A percentile compares a stretch with the other conserved stretches of the same genome.
Evolutionary conservation across 53 echinoderm and acorn worm species (phyloP).

Genomic region (Patiria pectinifera): DNA sequence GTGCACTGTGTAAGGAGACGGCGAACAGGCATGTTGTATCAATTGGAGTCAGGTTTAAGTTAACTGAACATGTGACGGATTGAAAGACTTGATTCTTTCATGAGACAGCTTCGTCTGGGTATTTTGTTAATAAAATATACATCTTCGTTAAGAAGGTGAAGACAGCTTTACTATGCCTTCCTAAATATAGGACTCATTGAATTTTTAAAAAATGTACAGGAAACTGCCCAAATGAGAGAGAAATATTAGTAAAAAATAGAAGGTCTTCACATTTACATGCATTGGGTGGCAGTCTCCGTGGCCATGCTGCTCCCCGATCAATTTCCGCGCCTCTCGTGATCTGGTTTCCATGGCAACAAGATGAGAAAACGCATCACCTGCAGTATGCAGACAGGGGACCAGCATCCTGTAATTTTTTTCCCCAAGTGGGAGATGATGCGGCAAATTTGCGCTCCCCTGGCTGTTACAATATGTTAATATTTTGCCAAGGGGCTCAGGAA

Average conservation of each 20-base stretch:
- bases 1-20: not conserved
- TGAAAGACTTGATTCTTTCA: not conserved
- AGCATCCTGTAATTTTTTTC: not conserved
- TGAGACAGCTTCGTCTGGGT: not conserved
- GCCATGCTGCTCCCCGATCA: not conserved
- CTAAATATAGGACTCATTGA: not conserved
- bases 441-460: not conserved
- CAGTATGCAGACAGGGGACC: not conserved
- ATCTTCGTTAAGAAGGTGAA: not conserved
- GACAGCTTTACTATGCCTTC: not conserved
- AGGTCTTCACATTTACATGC: not conserved
- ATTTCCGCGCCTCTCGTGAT: not conserved
- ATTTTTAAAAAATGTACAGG: not conserved
- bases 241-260: no score
- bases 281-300: not conserved
- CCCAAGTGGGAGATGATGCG: not conserved
- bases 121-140: not conserved
- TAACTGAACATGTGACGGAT: not conserved
- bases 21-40: not conserved
- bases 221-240: no score
- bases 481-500: not conserved
- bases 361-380: not conserved
- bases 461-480: constrained; percentile 16
- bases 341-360: not conserved
- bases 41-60: not conserved